Conservation (phyloP, 2,113 vertebrate species). For the Malurus elegans region DNA sequence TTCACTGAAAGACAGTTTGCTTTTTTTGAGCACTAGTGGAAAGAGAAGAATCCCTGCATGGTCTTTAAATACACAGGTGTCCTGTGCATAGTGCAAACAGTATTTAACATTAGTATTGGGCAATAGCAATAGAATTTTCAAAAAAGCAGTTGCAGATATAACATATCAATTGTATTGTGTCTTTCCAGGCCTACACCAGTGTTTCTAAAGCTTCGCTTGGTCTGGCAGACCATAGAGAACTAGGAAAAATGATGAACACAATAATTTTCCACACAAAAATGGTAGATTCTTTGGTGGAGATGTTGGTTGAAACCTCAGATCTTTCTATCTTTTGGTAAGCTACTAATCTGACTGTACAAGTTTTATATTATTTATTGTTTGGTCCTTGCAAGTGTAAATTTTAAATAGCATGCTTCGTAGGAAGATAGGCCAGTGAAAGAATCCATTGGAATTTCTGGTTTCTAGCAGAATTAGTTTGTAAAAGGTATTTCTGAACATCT, state of each 20-base stretch:
- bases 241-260: constrained; percentile 99
- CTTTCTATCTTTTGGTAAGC: constrained; percentile 97
- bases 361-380: neutral
- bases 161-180: neutral
- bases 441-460: neutral
- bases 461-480: neutral
- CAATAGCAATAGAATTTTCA: neutral
- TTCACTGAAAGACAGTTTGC: neutral
- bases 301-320: constrained; percentile 98
- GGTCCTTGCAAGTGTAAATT: neutral
- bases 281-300: constrained; percentile 99
- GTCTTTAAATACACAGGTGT: neutral
- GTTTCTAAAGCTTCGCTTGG: constrained; percentile 95
- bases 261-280: constrained; percentile 99
- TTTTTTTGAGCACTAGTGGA: neutral
- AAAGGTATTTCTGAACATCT: neutral
- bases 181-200: constrained; percentile 91
- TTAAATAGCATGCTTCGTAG: neutral
- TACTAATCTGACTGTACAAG: neutral
- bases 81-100: neutral
- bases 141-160: neutral
- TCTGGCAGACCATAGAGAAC: constrained; percentile 93
- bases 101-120: neutral
- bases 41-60: accelerated
- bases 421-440: neutral